Base-by-base conservation (phyloP, 2,888 invertebrate species). In the Clanis bilineata region DNA sequence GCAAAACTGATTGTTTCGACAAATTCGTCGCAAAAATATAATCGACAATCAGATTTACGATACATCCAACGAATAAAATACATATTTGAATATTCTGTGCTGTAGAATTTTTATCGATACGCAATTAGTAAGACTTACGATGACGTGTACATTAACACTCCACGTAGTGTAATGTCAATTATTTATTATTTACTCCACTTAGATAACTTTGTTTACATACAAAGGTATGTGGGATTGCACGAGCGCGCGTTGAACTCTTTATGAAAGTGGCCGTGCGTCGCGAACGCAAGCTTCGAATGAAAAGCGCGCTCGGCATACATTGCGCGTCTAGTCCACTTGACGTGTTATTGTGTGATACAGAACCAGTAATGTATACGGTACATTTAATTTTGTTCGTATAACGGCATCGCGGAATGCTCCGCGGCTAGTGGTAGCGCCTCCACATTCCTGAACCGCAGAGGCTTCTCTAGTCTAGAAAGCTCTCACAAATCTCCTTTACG, bases 201-300 rank as follows among this genome's bases (percentile, higher is more conserved):
- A 67, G 79, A 79, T 78, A 76, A 75, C 67, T 66, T 59, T 71
- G 70, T 74, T 61, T 66, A 67, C 74, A 66, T 59, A 70, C 65
- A 72, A 69, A 63, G 32, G 51, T 62, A 63, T 61, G 67, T 69
- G 62, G 63, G 65, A 39, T 44, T 44, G 44, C 66, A 68, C 69
- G 68, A 68, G 77, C 83, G 83, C 88, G 82, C 88, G 87, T 89
- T 89, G 88, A 90, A 89, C 84, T 90, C 89, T 84, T 83, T 83
- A 83, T 66, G 78, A 85, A 85, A 83, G 83, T 83, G 68, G 77
- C 82, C 72, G 75, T 74, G 15, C 18, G 28, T 51, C 41, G 25
- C 12, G 36, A 22, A 32, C 32, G n/a, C 51, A 22, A 51, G 6
- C 56, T 6, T 7, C 56, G 56, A 23, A 57, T 41, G 56, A 15